Evolutionary conservation across 2,888 invertebrate species (phyloP), one percentile per base, ranked within the genome.

Genomic region (Torymus tubicola): DNA sequence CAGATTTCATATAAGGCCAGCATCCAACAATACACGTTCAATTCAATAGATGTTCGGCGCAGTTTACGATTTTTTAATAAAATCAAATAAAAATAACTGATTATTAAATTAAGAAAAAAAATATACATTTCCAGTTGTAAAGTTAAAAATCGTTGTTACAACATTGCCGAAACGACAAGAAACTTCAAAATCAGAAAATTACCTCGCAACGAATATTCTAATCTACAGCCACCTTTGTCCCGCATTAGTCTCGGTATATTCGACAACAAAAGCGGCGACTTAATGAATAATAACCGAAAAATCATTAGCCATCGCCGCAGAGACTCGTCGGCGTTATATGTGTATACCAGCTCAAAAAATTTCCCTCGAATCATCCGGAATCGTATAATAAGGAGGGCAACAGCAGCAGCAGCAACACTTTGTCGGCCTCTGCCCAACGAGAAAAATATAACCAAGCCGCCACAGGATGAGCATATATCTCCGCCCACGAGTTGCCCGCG

Each of bases 331-430:
- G 58, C 31, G 14, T 42, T 11, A 31, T 14, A 50, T n/a, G 52
- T n/a, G 14, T 16, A 57, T 31, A 42, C 42, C 14, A 65, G 60
- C 55, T 61, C 16, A 13, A 53, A 69, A 68, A 78, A 69, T 69
- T 79, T 69, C 58, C 69, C 42, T 64, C 64, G 53, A 79, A 79
- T 79, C 57, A 79, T 74, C 52, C n/a, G 57, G 61, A 58, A 64
- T 52, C 58, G 74, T 31, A 64, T 63, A 74, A 74, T 74, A 74
- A 79, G 75, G 10, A 18, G 64, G 13, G 10, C 42, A 42, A 8
- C 42, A 4, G 13, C 12, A n/a, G 3, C 42, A 42, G 8, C 42
- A 4, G 13, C 12, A n/a, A n/a, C 55, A 31, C 68, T 63, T 58
- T 57, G 78, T 68, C 63, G 52, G 79, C 21, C 58, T 31, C 24